These are phyloP conservation scores for Hypselothyrea guttata DNA, from an alignment of 2,888 invertebrate genomes.

Conservation along the genomic window DNA sequence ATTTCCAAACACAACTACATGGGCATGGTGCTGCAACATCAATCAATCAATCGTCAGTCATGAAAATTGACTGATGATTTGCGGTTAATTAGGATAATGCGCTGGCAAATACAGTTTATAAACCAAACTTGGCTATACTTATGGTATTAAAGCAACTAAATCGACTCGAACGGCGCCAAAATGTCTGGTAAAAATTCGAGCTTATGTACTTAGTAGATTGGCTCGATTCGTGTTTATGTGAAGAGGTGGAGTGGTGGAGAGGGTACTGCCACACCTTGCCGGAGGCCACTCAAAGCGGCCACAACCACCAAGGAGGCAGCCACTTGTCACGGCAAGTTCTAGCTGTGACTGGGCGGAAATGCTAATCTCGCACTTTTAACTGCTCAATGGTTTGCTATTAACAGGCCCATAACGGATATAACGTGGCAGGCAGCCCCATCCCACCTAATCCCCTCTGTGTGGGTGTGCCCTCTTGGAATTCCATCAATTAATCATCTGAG, in stretches of 20 bases:
- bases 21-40: slow-evolving; percentile 18
- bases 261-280: slow-evolving; percentile 37
- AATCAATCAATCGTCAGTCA: slow-evolving; percentile 58
- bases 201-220: background rate
- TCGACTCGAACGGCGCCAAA: slow-evolving; percentile 21
- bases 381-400: slow-evolving; percentile 73
- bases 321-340: slow-evolving; percentile 39
- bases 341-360: slow-evolving; percentile 48
- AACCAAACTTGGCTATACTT: slow-evolving; percentile 6
- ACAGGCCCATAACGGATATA: slow-evolving; percentile 69
- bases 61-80: slow-evolving; percentile 48
- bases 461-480: slow-evolving; percentile 55
- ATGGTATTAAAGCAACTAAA: background rate
- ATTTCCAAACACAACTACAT: too few species aligned
- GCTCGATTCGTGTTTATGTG: background rate
- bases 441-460: slow-evolving; percentile 8
- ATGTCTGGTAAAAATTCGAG: slow-evolving; percentile 29
- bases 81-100: slow-evolving; percentile 43
- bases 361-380: slow-evolving; percentile 67
- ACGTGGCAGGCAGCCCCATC: slow-evolving; percentile 2
- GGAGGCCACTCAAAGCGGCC: slow-evolving; percentile 36
- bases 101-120: slow-evolving; percentile 35
- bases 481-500: slow-evolving; percentile 76
- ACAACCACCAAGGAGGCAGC: background rate
- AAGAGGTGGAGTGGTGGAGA: background rate